Conservation (phyloP, 2,113 vertebrate genomes). For the Poeciliopsis prolifica region DNA sequence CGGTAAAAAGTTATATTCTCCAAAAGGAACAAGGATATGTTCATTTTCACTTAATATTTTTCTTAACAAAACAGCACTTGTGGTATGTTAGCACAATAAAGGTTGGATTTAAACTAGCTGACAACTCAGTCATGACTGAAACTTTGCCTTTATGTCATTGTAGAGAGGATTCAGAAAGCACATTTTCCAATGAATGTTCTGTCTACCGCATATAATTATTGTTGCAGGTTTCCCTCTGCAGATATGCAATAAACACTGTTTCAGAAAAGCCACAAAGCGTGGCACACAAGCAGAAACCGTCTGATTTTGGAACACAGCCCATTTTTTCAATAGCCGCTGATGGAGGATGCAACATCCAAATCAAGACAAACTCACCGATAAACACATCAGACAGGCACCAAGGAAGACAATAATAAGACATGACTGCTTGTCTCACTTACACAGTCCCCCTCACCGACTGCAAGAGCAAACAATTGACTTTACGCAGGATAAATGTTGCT, state of each 20-base stretch:
- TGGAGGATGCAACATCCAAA: background rate
- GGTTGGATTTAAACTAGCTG: background rate
- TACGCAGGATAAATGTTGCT: conserved; percentile 37
- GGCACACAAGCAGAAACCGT: background rate
- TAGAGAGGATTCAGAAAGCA: background rate
- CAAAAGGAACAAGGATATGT: background rate
- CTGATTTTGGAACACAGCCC: background rate
- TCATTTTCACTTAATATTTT: background rate
- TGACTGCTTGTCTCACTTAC: conserved; percentile 7
- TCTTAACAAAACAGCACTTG: background rate
- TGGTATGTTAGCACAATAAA: background rate
- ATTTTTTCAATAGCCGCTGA: background rate
- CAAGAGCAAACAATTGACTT: conserved; percentile 23
- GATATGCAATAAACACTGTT: background rate
- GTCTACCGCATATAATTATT: background rate
- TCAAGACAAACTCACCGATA: conserved; percentile 1
- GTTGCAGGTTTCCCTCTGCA: background rate
- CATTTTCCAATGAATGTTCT: background rate
- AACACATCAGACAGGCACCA: conserved; percentile 19
- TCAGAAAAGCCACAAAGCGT: background rate
- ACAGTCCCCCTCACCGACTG: background rate
- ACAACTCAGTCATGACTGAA: background rate
- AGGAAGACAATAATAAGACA: conserved; percentile 22
- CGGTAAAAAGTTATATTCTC: background rate
- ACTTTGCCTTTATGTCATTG: background rate